Evolutionary conservation across 2,888 invertebrate genomes (phyloP).

Genomic region (Parascotia fuliginaria): DNA sequence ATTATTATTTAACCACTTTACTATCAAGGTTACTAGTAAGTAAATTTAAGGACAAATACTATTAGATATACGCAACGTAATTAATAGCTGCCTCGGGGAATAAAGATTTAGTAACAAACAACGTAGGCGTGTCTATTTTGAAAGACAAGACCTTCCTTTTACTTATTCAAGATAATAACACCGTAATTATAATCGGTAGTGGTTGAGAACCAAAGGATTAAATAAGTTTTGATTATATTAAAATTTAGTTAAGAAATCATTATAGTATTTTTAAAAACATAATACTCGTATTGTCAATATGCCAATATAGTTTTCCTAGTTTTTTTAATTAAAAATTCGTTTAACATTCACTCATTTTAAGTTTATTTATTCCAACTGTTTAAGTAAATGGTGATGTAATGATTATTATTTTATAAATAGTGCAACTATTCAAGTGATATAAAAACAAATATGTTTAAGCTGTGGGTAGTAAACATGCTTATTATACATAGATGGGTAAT

Average conservation of each 20-base stretch:
- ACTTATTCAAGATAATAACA: constrained; percentile 20
- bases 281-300: too few relatives aligned
- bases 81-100: constrained; percentile 18
- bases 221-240: not conserved
- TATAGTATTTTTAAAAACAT: too few relatives aligned
- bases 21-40: constrained; percentile 17
- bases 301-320: too few relatives aligned
- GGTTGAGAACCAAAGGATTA: constrained; percentile 26
- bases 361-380: too few relatives aligned
- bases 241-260: not conserved
- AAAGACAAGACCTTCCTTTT: constrained; percentile 24
- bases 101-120: constrained; percentile 11
- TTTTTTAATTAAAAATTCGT: too few relatives aligned
- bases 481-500: too few relatives aligned
- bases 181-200: constrained; percentile 35
- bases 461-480: too few relatives aligned
- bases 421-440: too few relatives aligned
- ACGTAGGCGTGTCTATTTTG: constrained; percentile 11
- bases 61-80: constrained; percentile 11
- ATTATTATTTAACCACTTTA: not conserved
- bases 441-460: too few relatives aligned
- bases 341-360: too few relatives aligned
- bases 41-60: constrained; percentile 3
- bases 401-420: too few relatives aligned
- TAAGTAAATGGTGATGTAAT: too few relatives aligned